Base-by-base conservation (phyloP, 2,888 invertebrate genomes). In the Rotaria sp. region DNA sequence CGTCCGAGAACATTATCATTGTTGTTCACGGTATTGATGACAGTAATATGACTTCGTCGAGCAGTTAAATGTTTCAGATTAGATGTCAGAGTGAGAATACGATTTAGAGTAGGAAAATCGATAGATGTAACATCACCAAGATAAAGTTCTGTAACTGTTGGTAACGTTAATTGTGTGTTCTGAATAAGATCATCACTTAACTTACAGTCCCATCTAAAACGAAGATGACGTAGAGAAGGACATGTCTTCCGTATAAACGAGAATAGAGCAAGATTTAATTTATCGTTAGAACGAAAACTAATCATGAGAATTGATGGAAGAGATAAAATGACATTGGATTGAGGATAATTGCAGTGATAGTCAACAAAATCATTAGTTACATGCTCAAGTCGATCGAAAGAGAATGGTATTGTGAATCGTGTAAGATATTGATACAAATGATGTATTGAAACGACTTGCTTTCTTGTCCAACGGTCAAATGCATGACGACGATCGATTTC, bases 401-500 rank as follows among this genome's bases (percentile, higher is more conserved):
- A 13, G 35, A 67, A 67, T 67, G 67, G 67, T 5, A 67, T n/a
- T 67, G 67, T 67, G 35, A 67, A 67, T 67, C 67, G 67, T 30
- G 67, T 67, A 67, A 30, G 67, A 35, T 18, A 30, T 30, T 67
- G n/a, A 67, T 21, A 35, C 2, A 13, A 35, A 67, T 67, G 67
- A 35, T 18, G 21, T 67, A 67, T 67, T 30, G 67, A 67, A 67
- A 67, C 21, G n/a, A 67, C 13, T 67, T 67, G 67, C 3, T n/a
- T 67, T 67, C 21, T 67, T 35, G 67, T 67, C 67, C 67, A 67
- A 67, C 21, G 15, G 13, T 67, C 35, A 67, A 67, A 67, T 67
- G 67, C 21, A 30, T 30, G n/a, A n/a, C 67, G 67, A 67, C 67
- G 67, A 67, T 67, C 67, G n/a, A 67, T 67, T 67, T 67, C 67